Conservation (phyloP, 2,888 invertebrate species). For the Diloba caeruleocephala region DNA sequence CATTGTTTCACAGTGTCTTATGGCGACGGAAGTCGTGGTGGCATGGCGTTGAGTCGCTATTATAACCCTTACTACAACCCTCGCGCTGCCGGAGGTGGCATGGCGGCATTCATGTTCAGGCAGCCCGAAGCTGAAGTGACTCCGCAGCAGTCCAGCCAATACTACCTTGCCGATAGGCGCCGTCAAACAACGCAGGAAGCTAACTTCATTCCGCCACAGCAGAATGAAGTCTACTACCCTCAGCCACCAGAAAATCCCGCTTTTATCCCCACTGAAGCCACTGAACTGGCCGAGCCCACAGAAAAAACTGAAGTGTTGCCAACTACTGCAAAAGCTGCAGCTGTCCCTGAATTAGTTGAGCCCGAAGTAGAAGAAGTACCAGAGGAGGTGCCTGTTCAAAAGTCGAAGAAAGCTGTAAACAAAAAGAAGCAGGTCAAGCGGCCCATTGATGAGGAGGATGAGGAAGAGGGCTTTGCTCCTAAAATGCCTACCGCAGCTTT, state of each 20-base stretch:
- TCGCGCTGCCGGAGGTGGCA: slow-evolving; percentile 70
- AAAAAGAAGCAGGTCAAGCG: slow-evolving; percentile 73
- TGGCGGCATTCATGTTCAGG: slow-evolving; percentile 82
- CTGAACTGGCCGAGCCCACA: slow-evolving; percentile 73
- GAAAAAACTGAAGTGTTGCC: slow-evolving; percentile 71
- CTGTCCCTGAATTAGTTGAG: slow-evolving; percentile 73
- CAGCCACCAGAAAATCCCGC: slow-evolving; percentile 68
- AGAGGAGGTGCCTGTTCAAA: slow-evolving; percentile 72
- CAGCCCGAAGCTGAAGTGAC: slow-evolving; percentile 67
- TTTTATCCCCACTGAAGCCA: slow-evolving; percentile 66
- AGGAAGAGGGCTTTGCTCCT: slow-evolving; percentile 82
- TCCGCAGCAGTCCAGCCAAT: slow-evolving; percentile 72
- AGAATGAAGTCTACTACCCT: slow-evolving; percentile 80
- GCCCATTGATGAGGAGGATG: slow-evolving; percentile 82
- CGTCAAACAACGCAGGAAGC: slow-evolving; percentile 76
- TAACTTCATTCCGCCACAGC: slow-evolving; percentile 72
- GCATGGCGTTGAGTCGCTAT: slow-evolving; percentile 81
- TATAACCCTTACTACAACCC: slow-evolving; percentile 82
- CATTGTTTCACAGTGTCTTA: slow-evolving; percentile 72
- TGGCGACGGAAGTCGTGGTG: slow-evolving; percentile 79
- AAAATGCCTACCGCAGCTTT: slow-evolving; percentile 88
- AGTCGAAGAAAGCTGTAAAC: slow-evolving; percentile 71
- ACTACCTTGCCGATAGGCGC: slow-evolving; percentile 80
- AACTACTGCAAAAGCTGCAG: slow-evolving; percentile 69
- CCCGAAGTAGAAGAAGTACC: slow-evolving; percentile 78